Evolutionary conservation across 2,113 vertebrate genomes (phyloP), one percentile per base, ranked within the genome.

Genomic region (Sorex fumeus): DNA sequence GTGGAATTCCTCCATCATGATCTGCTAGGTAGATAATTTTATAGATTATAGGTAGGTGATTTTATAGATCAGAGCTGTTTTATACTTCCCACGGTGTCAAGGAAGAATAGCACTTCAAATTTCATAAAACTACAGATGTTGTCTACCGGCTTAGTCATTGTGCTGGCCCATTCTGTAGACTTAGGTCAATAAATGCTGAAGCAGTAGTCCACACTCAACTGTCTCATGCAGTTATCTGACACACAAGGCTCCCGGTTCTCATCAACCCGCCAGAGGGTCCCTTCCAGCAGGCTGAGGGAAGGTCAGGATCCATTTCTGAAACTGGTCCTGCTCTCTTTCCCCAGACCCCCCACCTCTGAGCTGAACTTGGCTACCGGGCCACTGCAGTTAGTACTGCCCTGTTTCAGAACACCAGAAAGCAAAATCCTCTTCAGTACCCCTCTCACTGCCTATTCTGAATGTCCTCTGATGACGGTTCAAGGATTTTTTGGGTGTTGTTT

Each of bases 151-250:
- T 79, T 87, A 64, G 32, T 70, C 71, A 60, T 15, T 5, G 12
- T 80, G 30, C 47, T 60, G 57, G 18, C 19, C 18, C 18, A 4
- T 60, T 60, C 57, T 60, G 57, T 23, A 23, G 57, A 60, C 21
- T 23, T 60, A 60, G 57, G 18, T 19, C 18, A 93, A 1, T 87
- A 79, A 67, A 60, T 80, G 84, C 87, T 25, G 81, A 69, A 89
- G 53, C 43, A 43, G 79, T 50, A n/a, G 32, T 80, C 28, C 83
- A 18, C 43, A 34, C 28, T 27, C 27, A 53, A 6, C 23, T 69
- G 8, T 62, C 47, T 45, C 0, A 40, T 10, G 8, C 72, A 70
- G 25, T 30, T 94, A 71, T 87, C 53, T 45, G 75, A 21, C n/a
- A 10, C 62, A 10, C 45, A 21, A 11, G 47, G 21, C 40, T 74